Evolutionary conservation across 2,113 vertebrate genomes (phyloP).

Genomic region (Takifugu flavidus): DNA sequence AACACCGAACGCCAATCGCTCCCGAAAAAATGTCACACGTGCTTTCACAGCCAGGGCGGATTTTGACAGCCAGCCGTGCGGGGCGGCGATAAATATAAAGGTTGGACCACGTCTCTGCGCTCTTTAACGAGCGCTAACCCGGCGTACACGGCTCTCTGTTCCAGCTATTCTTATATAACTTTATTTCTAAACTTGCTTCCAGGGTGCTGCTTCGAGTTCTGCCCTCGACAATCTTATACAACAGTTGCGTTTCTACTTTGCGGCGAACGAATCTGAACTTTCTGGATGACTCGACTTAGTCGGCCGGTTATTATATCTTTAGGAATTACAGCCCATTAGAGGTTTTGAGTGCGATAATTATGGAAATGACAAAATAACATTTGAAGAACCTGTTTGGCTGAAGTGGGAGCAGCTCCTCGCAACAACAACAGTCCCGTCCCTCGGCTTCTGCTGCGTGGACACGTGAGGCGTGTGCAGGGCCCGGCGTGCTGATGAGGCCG

Average conservation of each 20-base stretch:
- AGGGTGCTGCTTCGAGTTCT: background rate
- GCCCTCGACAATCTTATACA: background rate
- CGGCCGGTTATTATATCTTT: no score
- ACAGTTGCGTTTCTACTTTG: background rate
- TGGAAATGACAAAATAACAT: no score
- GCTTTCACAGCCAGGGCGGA: conserved; percentile 9
- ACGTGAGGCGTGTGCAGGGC: background rate
- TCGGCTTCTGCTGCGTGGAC: conserved; percentile 1
- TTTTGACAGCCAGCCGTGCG: conserved; percentile 5
- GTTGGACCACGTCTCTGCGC: conserved; percentile 3
- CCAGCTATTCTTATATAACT: conserved; percentile 5
- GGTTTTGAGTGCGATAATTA: no score
- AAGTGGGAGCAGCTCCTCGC: background rate
- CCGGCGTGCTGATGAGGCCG: background rate
- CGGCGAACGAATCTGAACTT: background rate
- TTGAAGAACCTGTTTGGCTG: no score
- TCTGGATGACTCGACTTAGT: background rate
- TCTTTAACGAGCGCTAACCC: no score
- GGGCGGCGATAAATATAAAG: conserved; percentile 17
- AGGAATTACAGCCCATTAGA: no score
- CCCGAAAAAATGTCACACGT: background rate
- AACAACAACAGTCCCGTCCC: background rate
- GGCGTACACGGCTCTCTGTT: background rate
- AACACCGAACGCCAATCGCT: background rate
- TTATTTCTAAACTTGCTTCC: background rate